Evolutionary conservation across 2,888 invertebrate genomes (phyloP).

Genomic region (Mesochorus sp.): DNA sequence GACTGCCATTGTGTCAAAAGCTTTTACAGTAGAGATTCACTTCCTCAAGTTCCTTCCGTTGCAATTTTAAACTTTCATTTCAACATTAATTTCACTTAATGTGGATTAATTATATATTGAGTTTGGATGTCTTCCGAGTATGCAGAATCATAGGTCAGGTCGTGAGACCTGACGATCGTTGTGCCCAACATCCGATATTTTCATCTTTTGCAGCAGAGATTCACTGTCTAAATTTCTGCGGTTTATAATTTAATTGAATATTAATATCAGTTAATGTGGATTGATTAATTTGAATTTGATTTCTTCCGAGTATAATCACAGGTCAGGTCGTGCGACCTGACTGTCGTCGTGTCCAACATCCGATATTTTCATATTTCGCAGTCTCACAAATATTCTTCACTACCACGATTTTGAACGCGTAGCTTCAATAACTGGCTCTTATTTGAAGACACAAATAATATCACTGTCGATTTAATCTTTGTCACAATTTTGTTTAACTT

Average conservation of each 20-base stretch:
- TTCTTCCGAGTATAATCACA: too few relatives aligned
- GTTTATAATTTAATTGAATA: background rate
- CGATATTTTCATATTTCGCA: background rate
- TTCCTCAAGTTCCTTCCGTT: background rate
- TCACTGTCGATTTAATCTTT: background rate
- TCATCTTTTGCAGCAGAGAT: background rate
- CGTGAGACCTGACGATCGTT: conserved; percentile 48
- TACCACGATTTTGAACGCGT: conserved; percentile 4
- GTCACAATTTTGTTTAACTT: background rate
- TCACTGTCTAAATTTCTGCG: too few relatives aligned
- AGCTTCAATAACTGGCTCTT: background rate
- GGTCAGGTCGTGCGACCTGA: conserved; percentile 52
- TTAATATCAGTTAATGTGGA: background rate
- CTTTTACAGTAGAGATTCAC: too few relatives aligned
- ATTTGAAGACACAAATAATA: background rate
- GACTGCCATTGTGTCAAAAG: too few relatives aligned
- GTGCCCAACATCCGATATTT: conserved; percentile 26
- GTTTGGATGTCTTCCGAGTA: too few relatives aligned
- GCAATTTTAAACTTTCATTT: background rate
- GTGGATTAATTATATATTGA: too few relatives aligned
- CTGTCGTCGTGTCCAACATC: conserved; percentile 37
- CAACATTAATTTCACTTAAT: background rate
- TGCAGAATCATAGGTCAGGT: conserved; percentile 31
- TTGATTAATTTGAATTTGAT: too few relatives aligned
- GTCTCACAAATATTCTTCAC: conserved; percentile 6